Percentiles rank a stretch among this genome's conserved stretches.
Evolutionary conservation across 2,797 vertebrate species (phyloP).

Genomic region (Adelosebastes latens): DNA sequence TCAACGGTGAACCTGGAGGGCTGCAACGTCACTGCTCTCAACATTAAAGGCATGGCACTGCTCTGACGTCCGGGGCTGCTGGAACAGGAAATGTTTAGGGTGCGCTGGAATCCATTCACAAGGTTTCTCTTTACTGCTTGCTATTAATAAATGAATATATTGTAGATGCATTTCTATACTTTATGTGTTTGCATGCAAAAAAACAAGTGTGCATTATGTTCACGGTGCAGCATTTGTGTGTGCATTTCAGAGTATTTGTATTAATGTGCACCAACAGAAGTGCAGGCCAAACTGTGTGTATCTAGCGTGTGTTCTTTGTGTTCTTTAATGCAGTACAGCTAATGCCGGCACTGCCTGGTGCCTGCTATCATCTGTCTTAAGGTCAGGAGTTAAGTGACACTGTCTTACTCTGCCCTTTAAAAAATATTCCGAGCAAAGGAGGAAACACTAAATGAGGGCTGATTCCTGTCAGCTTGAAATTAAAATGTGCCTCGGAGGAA

Average conservation of each 20-base stretch:
- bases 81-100: slow-evolving; percentile 24
- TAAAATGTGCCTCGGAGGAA: slow-evolving; percentile 17
- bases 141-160: neutral
- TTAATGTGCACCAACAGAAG: neutral
- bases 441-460: slow-evolving; percentile 21
- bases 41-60: slow-evolving; percentile 33
- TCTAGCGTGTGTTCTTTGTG: neutral
- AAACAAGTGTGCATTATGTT: neutral
- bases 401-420: slow-evolving; percentile 63
- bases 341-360: slow-evolving; percentile 33
- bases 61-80: slow-evolving; percentile 39
- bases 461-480: slow-evolving; percentile 34
- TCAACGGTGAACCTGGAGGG: slow-evolving; percentile 61
- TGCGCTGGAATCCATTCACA: neutral
- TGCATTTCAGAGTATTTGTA: neutral
- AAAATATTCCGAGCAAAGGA: slow-evolving; percentile 37
- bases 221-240: neutral
- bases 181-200: neutral
- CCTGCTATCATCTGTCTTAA: slow-evolving; percentile 51
- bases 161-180: neutral
- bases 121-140: neutral
- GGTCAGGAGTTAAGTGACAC: slow-evolving; percentile 71
- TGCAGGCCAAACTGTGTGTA: neutral
- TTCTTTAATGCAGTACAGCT: slow-evolving; percentile 35
- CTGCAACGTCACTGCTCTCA: slow-evolving; percentile 31